phyloP scores from a whole-genome alignment of 2,113 vertebrate species.

The Campylomormyrus numenius region DNA sequence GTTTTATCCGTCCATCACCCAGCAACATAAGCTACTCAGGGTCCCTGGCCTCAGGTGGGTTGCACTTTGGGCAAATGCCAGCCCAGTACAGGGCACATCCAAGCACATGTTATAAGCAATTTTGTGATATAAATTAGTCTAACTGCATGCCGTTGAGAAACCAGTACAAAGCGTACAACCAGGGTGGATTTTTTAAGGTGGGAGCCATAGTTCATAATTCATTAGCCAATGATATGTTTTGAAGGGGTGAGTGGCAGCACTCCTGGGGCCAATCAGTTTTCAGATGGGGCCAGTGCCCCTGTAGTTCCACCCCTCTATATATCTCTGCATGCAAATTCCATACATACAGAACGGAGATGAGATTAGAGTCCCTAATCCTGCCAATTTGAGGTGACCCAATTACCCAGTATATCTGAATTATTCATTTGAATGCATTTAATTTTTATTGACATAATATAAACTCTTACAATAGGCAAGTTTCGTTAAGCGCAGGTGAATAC shows the following conservation, averaged over 20 bases:
- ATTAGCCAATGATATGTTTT: neutral
- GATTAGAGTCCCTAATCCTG: neutral
- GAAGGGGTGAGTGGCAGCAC: neutral
- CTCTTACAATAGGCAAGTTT: neutral
- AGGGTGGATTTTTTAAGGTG: neutral
- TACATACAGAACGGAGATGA: neutral
- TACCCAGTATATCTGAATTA: neutral
- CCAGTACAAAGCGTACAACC: neutral
- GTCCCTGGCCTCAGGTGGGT: neutral
- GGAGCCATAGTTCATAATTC: neutral
- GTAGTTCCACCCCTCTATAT: neutral
- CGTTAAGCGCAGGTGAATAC: neutral
- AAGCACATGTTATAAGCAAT: neutral
- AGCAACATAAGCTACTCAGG: neutral
- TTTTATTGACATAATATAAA: neutral
- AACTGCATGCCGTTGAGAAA: neutral
- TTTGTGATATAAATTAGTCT: neutral
- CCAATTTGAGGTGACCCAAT: neutral
- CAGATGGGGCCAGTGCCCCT: neutral
- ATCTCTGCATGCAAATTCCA: neutral
- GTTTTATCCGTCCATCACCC: neutral
- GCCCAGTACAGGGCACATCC: neutral
- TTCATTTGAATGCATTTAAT: neutral
- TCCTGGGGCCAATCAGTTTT: neutral
- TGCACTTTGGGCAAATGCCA: neutral